These are phyloP conservation scores for Cyclina sinensis DNA, from an alignment of 1,140 invertebrate species.

Conservation along the genomic window DNA sequence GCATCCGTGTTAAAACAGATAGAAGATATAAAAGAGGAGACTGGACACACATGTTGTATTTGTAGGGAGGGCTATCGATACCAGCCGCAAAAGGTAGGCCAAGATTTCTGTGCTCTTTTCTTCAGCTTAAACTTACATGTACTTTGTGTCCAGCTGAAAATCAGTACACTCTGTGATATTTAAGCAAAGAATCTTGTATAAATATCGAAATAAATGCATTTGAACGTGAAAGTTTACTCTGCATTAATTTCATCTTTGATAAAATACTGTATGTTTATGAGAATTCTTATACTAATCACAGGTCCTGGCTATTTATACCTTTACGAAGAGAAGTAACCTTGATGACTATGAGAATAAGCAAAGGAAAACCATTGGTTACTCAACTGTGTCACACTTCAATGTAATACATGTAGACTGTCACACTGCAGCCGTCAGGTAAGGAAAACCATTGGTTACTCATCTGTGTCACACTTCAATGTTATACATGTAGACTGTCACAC, in stretches of 20 bases:
- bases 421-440: slow-evolving; percentile 95
- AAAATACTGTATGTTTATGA: too few relatives aligned
- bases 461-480: slow-evolving; percentile 99
- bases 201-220: too few relatives aligned
- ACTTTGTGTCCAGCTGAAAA: too few relatives aligned
- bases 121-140: too few relatives aligned
- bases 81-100: slow-evolving; percentile 86
- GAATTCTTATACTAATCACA: slow-evolving; percentile 68
- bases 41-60: slow-evolving; percentile 98
- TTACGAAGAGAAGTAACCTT: slow-evolving; percentile 97
- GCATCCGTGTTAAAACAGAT: slow-evolving; percentile 96
- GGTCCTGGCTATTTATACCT: slow-evolving; percentile 97
- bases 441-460: slow-evolving; percentile 92
- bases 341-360: slow-evolving; percentile 97
- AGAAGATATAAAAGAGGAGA: slow-evolving; percentile 97
- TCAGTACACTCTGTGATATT: too few relatives aligned
- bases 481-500: slow-evolving; percentile 99
- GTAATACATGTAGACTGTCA: slow-evolving; percentile 99
- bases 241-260: too few relatives aligned
- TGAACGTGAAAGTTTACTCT: too few relatives aligned
- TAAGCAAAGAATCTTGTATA: too few relatives aligned
- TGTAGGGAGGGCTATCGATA: slow-evolving; percentile 99
- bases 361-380: slow-evolving; percentile 90
- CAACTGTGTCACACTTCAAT: slow-evolving; percentile 99
- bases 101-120: too few relatives aligned